phyloP scores from a whole-genome alignment of 23 tunicate species.

The Halocynthia roretzi region DNA sequence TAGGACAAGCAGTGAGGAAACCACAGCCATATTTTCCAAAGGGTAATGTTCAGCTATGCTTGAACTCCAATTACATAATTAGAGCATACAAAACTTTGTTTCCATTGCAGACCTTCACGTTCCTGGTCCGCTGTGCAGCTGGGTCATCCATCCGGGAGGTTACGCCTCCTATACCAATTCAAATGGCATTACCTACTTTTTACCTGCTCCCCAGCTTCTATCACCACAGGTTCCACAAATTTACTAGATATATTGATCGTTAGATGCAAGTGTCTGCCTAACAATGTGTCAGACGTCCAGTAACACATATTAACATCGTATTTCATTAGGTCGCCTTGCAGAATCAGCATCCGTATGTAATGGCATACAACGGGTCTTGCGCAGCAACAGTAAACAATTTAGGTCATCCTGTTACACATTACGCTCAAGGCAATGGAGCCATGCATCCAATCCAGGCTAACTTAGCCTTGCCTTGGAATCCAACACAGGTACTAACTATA shows the following conservation, averaged over 20 bases:
- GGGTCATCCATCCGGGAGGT: slow-evolving; percentile 98
- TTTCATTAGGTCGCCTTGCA: neutral
- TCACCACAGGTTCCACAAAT: slow-evolving; percentile 41
- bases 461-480: slow-evolving; percentile 66
- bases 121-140: slow-evolving; percentile 81
- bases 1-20: slow-evolving; percentile 96
- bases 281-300: neutral
- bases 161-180: slow-evolving; percentile 89
- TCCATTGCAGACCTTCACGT: slow-evolving; percentile 48
- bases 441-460: slow-evolving; percentile 54
- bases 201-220: slow-evolving; percentile 54
- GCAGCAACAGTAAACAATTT: slow-evolving; percentile 8
- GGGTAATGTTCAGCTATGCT: slow-evolving; percentile 23
- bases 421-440: slow-evolving; percentile 35
- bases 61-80: too few relatives aligned
- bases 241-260: too few relatives aligned
- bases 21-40: slow-evolving; percentile 88
- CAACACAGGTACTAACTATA: slow-evolving; percentile 42
- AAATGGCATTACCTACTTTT: slow-evolving; percentile 94
- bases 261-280: too few relatives aligned
- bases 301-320: neutral
- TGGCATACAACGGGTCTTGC: slow-evolving; percentile 45
- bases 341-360: slow-evolving; percentile 23
- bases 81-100: neutral
- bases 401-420: slow-evolving; percentile 63